Evolutionary conservation across 2,113 vertebrate genomes (phyloP), one percentile per base, ranked within the genome.

Genomic region (Ascaphus truei): DNA sequence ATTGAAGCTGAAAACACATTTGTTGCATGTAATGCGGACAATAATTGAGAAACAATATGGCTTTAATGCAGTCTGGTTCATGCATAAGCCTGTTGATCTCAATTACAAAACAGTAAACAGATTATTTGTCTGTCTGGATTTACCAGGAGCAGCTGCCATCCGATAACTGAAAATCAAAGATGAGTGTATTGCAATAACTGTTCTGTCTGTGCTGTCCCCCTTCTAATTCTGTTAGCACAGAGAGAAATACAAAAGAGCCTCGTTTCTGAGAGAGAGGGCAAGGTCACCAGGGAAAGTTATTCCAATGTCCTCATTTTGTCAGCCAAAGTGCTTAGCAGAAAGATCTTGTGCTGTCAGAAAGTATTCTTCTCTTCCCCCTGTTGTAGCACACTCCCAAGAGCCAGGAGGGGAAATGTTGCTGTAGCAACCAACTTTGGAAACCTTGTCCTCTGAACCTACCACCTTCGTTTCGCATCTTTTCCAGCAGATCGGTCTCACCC

Each of bases 271-370:
- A 20, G 15, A 8, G 15, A n/a, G 57, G 10, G 13, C 9, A 23
- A 22, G 34, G 34, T 65, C 31, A 11, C 62, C 6, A 16, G 62
- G 62, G 62, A 53, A 13, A 12, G 13, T 1, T 36, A 13, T 26
- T 26, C 48, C 18, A 12, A 10, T 65, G 48, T 30, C 62, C 62
- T 65, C 62, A 53, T 53, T 65, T 64, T 64, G 62, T 64, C 62
- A 51, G 43, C 47, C 27, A 37, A 65, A 27, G 48, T 53, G 63
- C 50, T 66, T 43, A 43, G 51, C 50, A 51, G 33, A 16, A 43
- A 39, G 26, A 56, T 56, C 63, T 13, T 22, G 34, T 13, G 27
- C 48, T 67, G 63, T 56, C 63, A 56, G 3, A 31, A 15, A n/a
- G 13, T 31, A 43, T 67, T 27, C 25, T 29, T 56, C 5, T 26